A percentile compares a stretch with the other conserved stretches of the same genome.
phyloP scores from a whole-genome alignment of 2,797 vertebrate genomes.

The Poecilia picta region DNA sequence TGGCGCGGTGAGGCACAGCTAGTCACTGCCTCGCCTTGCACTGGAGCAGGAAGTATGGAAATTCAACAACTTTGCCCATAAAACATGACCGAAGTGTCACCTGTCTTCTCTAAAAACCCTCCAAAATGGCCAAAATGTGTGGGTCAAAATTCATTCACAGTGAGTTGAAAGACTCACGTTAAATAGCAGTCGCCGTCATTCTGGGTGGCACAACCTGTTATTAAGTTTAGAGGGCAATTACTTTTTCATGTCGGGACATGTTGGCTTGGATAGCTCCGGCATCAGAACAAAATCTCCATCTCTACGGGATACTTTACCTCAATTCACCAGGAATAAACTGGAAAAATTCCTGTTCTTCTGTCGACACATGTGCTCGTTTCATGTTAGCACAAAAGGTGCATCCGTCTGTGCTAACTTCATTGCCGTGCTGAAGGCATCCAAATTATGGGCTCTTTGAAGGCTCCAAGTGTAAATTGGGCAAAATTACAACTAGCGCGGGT shows the following conservation, averaged over 20 bases:
- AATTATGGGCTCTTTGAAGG: slow-evolving; percentile 81
- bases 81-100: background rate
- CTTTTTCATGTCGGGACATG: background rate
- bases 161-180: background rate
- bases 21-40: background rate
- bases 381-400: slow-evolving; percentile 54
- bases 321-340: slow-evolving; percentile 17
- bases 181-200: background rate
- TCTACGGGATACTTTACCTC: slow-evolving; percentile 1
- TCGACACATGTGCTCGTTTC: slow-evolving; percentile 37
- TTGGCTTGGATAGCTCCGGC: background rate
- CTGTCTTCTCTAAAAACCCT: background rate
- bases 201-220: background rate
- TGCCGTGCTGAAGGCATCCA: slow-evolving; percentile 80
- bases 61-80: background rate
- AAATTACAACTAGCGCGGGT: slow-evolving; percentile 80
- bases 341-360: slow-evolving; percentile 26
- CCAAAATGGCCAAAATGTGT: background rate
- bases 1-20: background rate
- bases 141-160: background rate
- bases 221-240: background rate
- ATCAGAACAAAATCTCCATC: background rate
- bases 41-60: background rate
- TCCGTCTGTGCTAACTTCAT: slow-evolving; percentile 72
- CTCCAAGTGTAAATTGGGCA: slow-evolving; percentile 78